Evolutionary conservation across 1,140 invertebrate genomes (phyloP).

Genomic region (Pogonomyrmex californicus): DNA sequence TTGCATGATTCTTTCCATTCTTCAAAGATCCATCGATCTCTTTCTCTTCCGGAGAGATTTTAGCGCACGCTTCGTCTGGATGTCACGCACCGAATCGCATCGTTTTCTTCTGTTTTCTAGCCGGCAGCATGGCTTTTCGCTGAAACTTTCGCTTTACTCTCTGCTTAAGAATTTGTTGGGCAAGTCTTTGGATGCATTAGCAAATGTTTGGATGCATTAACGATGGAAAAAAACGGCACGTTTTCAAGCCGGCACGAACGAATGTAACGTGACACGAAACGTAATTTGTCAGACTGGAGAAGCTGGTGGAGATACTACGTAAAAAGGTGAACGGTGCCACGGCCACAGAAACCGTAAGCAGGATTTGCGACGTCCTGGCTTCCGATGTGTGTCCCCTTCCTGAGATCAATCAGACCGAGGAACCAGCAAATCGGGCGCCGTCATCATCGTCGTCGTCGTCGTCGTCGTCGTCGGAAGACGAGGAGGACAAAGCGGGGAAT

Average conservation of each 20-base stretch:
- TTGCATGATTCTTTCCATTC: constrained; percentile 22
- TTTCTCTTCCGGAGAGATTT: background rate
- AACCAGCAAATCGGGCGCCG: constrained; percentile 1
- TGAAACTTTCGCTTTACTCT: constrained; percentile 76
- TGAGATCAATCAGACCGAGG: background rate
- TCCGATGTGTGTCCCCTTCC: constrained; percentile 45
- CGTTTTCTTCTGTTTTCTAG: constrained; percentile 76
- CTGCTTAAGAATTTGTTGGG: constrained; percentile 79
- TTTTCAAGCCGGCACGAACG: constrained; percentile 15
- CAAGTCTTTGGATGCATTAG: constrained; percentile 59
- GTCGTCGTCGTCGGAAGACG: constrained; percentile 45
- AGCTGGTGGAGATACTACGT: constrained; percentile 82
- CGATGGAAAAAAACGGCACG: constrained; percentile 57
- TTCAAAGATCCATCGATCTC: constrained; percentile 6
- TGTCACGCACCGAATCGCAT: constrained; percentile 47
- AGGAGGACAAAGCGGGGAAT: constrained; percentile 50
- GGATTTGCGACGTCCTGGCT: constrained; percentile 67
- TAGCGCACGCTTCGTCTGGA: constrained; percentile 27
- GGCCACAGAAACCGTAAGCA: constrained; percentile 61
- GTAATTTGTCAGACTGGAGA: constrained; percentile 85
- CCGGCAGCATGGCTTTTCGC: constrained; percentile 79
- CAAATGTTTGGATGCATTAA: constrained; percentile 72
- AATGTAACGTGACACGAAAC: constrained; percentile 81
- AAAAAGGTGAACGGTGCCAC: constrained; percentile 78
- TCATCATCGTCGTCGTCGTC: constrained; percentile 43